These are phyloP conservation scores for Polyergus mexicanus DNA, from an alignment of 1,140 invertebrate species.

Conservation along the genomic window DNA sequence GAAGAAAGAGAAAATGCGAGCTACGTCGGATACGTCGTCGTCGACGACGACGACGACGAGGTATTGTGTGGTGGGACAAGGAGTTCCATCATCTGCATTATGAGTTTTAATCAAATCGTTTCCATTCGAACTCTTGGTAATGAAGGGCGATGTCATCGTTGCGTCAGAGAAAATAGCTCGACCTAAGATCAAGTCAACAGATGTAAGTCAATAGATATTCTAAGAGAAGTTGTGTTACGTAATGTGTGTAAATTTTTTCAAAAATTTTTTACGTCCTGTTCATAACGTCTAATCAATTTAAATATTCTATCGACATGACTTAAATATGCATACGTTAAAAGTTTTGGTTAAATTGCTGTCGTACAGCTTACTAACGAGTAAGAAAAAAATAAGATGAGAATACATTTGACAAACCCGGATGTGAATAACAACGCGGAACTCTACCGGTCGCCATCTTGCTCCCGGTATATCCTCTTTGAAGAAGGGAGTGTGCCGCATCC, in stretches of 20 bases:
- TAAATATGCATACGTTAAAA: neutral
- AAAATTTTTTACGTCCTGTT: neutral
- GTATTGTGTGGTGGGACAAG: slow-evolving; percentile 76
- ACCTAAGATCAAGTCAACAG: slow-evolving; percentile 32
- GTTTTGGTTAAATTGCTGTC: neutral
- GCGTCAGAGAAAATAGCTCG: neutral
- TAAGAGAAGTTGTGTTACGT: neutral
- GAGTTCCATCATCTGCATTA: slow-evolving; percentile 81
- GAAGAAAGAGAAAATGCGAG: slow-evolving; percentile 58
- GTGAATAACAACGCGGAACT: slow-evolving; percentile 18
- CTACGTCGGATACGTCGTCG: slow-evolving; percentile 72
- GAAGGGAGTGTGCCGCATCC: slow-evolving; percentile 81
- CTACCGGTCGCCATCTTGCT: slow-evolving; percentile 81
- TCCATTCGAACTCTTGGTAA: slow-evolving; percentile 72
- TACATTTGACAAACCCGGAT: neutral
- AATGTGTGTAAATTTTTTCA: neutral
- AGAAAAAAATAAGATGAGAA: slow-evolving; percentile 10
- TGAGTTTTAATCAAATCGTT: slow-evolving; percentile 86
- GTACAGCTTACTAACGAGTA: neutral
- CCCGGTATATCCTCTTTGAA: slow-evolving; percentile 72
- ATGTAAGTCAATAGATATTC: slow-evolving; percentile 16
- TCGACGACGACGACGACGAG: slow-evolving; percentile 70
- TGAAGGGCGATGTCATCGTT: slow-evolving; percentile 23
- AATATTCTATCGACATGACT: neutral
- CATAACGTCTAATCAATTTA: neutral